phyloP scores from a whole-genome alignment of 2,113 vertebrate genomes.

The Sminthopsis crassicaudata region DNA sequence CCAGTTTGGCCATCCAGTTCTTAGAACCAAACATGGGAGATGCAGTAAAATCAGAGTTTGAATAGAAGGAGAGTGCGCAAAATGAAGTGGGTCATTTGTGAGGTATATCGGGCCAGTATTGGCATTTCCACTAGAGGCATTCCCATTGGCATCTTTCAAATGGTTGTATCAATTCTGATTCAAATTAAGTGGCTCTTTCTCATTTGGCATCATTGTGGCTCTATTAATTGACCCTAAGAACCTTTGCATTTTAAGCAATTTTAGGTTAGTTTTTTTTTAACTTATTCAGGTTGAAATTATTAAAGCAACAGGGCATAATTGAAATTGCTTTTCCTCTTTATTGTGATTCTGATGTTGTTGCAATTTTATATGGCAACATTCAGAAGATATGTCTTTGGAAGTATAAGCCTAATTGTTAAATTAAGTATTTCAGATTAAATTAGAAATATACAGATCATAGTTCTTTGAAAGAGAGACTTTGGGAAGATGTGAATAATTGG shows the following conservation, averaged over 20 bases:
- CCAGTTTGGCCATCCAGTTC: not conserved
- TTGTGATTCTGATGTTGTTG: constrained; percentile 24
- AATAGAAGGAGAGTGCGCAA: not conserved
- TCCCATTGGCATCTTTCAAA: not conserved
- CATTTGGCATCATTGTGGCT: not conserved
- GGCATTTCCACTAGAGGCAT: not conserved
- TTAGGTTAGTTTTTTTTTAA: not conserved
- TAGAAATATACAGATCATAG: not conserved
- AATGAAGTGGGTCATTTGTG: not conserved
- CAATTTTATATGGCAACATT: not conserved
- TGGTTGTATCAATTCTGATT: not conserved
- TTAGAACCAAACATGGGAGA: not conserved
- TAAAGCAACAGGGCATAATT: not conserved
- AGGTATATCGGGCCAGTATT: not conserved
- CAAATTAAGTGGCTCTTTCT: not conserved
- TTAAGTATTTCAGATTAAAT: not conserved
- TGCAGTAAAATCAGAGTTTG: not conserved
- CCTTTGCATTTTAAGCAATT: not conserved
- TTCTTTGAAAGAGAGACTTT: not conserved
- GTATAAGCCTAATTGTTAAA: constrained; percentile 4
- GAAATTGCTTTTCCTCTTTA: constrained; percentile 19
- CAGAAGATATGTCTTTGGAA: not conserved
- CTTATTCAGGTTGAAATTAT: not conserved
- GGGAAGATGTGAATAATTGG: constrained; percentile 11
- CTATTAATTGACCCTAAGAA: not conserved